These are phyloP conservation scores for Hyppa rectilinea DNA, from an alignment of 2,888 invertebrate genomes.

Conservation along the genomic window DNA sequence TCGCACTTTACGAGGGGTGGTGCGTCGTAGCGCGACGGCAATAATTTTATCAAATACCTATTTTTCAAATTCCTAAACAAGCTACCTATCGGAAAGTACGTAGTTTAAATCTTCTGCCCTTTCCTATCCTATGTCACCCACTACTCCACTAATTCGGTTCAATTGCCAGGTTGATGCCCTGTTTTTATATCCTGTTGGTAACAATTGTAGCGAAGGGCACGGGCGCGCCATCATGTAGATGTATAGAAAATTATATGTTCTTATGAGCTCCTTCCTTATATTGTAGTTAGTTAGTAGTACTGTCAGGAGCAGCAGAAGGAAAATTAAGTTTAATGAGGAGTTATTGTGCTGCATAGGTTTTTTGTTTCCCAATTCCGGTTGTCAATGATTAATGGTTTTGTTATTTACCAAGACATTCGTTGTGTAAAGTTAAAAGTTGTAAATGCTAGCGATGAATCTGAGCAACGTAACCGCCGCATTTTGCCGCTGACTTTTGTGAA, in stretches of 20 bases:
- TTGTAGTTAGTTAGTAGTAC: constrained; percentile 3
- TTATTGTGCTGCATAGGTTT: constrained; percentile 1
- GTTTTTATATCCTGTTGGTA: constrained; percentile 67
- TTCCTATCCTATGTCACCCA: background rate
- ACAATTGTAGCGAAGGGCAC: constrained; percentile 59
- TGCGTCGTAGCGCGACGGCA: too few species aligned
- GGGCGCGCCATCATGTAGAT: constrained; percentile 30
- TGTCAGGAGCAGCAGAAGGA: constrained; percentile 31
- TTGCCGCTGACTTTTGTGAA: background rate
- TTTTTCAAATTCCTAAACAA: too few species aligned
- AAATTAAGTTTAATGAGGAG: constrained; percentile 20
- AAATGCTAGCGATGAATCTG: background rate
- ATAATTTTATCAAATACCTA: too few species aligned
- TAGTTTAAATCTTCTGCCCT: constrained; percentile 43
- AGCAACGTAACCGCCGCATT: background rate
- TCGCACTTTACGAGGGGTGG: too few species aligned
- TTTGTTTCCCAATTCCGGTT: constrained; percentile 17
- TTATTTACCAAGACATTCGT: background rate
- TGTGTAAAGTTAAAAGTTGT: background rate
- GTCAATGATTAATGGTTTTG: constrained; percentile 7
- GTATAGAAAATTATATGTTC: constrained; percentile 36
- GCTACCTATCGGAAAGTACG: too few species aligned
- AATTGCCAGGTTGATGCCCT: constrained; percentile 75
- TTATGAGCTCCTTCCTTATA: constrained; percentile 36
- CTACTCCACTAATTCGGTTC: constrained; percentile 59